Evolutionary conservation across 2,797 vertebrate species (phyloP).

Genomic region (Hippoglossus hippoglossus): DNA sequence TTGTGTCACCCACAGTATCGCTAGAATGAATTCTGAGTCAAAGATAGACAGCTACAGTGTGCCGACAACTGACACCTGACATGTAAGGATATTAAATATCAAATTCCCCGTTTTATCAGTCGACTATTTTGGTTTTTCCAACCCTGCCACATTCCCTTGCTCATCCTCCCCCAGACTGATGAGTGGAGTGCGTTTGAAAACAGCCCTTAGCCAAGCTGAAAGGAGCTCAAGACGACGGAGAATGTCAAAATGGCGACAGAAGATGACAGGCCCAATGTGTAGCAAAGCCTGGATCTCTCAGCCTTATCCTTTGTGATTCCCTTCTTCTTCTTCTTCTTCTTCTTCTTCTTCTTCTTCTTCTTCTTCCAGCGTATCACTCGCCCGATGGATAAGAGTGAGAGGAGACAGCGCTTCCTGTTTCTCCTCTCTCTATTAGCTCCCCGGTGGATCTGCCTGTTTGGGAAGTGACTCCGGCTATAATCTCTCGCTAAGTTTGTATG

Average conservation of each 20-base stretch:
- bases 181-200: conserved; percentile 84
- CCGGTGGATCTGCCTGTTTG: conserved; percentile 82
- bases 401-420: conserved; percentile 51
- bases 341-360: conserved; percentile 68
- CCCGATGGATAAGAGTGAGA: conserved; percentile 49
- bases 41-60: conserved; percentile 16
- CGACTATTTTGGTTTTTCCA: conserved; percentile 52
- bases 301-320: conserved; percentile 87
- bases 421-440: conserved; percentile 75
- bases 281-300: conserved; percentile 82
- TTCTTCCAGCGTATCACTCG: conserved; percentile 87
- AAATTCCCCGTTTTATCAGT: conserved; percentile 28
- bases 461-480: conserved; percentile 86
- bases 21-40: conserved; percentile 41
- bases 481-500: conserved; percentile 85
- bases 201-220: conserved; percentile 85
- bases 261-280: conserved; percentile 88
- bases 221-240: conserved; percentile 77
- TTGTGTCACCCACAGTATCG: conserved; percentile 22
- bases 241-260: conserved; percentile 88
- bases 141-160: conserved; percentile 49
- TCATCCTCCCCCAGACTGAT: conserved; percentile 70
- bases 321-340: conserved; percentile 75
- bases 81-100: conserved; percentile 46
- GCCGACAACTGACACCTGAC: conserved; percentile 45